Conservation (phyloP, 2,113 vertebrate genomes). For the Vireo altiloquus region DNA sequence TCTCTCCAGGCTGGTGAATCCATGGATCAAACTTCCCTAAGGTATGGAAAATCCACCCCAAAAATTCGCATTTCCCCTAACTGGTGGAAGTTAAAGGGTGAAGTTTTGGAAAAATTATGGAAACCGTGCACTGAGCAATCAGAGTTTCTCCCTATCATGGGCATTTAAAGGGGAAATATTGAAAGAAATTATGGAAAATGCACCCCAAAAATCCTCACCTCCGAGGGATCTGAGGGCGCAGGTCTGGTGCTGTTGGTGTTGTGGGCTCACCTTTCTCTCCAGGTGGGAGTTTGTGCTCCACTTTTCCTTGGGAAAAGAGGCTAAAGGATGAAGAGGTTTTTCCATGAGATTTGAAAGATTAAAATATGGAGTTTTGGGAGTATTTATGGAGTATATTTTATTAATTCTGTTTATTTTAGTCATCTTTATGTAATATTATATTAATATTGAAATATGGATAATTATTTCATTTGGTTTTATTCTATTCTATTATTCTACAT, state of each 20-base stretch:
- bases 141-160: fast-evolving
- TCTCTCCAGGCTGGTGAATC: neutral
- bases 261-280: neutral
- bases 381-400: neutral
- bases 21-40: fast-evolving
- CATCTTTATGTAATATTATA: too few relatives aligned
- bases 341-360: neutral
- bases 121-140: neutral
- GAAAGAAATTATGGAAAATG: neutral
- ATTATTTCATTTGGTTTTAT: neutral
- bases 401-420: neutral
- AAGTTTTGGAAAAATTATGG: neutral
- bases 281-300: neutral
- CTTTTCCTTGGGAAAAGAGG: neutral
- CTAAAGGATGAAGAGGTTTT: neutral
- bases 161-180: neutral
- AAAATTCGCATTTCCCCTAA: fast-evolving
- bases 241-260: fast-evolving
- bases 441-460: neutral
- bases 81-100: neutral
- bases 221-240: too few relatives aligned
- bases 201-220: neutral
- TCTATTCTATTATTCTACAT: neutral
- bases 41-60: fast-evolving
- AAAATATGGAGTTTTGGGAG: neutral